These are phyloP conservation scores for Amblyornis subalaris DNA, from an alignment of 2,113 vertebrate genomes.

Conservation along the genomic window DNA sequence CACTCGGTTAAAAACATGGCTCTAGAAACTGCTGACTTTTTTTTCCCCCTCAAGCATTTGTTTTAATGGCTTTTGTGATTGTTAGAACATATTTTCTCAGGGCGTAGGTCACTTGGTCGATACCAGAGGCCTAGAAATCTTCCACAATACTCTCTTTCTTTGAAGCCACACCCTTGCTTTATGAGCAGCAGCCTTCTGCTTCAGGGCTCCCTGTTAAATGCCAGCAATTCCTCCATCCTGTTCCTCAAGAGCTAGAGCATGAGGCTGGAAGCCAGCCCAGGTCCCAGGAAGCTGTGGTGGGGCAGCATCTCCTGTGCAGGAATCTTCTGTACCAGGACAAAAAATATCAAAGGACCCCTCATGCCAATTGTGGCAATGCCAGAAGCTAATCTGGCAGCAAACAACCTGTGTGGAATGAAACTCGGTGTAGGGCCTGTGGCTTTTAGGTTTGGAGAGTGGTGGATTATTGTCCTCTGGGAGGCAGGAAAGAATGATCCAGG, in stretches of 20 bases:
- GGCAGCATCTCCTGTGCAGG: background rate
- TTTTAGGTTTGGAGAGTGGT: background rate
- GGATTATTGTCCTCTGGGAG: background rate
- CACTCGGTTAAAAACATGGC: background rate
- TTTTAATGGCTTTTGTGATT: slow-evolving; percentile 13
- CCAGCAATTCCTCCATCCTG: background rate
- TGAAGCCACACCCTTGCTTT: slow-evolving; percentile 7
- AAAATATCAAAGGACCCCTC: background rate
- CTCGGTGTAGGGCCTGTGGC: background rate
- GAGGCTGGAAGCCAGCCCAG: background rate
- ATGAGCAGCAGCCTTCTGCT: background rate
- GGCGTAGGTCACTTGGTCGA: background rate
- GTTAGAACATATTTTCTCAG: slow-evolving; percentile 6
- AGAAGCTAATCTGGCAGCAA: background rate
- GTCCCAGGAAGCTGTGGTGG: background rate
- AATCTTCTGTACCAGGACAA: background rate
- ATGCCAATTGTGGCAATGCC: rapidly evolving
- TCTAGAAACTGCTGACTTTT: background rate
- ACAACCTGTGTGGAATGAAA: background rate
- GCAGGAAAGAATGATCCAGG: background rate
- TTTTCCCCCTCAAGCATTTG: background rate
- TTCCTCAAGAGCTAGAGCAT: background rate
- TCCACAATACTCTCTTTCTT: background rate
- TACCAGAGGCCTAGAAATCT: background rate
- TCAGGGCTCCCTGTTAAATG: background rate